Percentiles rank a stretch among this genome's conserved stretches.
Conservation (phyloP, 1,140 invertebrate species). For the Mactra quadrangularis region DNA sequence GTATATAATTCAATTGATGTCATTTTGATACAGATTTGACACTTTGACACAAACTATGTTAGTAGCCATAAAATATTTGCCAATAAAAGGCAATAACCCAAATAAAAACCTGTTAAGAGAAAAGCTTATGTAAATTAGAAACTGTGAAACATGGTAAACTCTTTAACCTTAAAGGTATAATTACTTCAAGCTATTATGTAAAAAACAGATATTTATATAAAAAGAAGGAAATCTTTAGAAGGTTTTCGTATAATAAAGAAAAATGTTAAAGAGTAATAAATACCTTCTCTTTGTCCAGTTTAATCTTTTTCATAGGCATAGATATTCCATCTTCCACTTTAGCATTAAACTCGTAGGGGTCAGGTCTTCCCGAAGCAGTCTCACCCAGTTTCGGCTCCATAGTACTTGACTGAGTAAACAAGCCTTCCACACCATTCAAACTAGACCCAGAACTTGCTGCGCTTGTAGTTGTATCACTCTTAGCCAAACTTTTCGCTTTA, state of each 20-base stretch:
- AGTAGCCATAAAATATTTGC: no score
- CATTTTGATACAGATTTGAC: no score
- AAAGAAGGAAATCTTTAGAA: no score
- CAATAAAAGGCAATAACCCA: no score
- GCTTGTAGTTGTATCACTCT: slow-evolving; percentile 8
- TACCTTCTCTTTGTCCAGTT: slow-evolving; percentile 81
- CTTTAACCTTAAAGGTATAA: no score
- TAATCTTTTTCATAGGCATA: slow-evolving; percentile 81
- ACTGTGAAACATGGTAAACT: no score
- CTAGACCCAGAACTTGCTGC: slow-evolving; percentile 20
- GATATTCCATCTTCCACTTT: slow-evolving; percentile 81
- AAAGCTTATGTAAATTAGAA: no score
- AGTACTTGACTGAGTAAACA: slow-evolving; percentile 61
- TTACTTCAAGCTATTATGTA: no score
- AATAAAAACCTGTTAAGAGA: no score
- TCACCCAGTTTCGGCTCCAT: slow-evolving; percentile 76
- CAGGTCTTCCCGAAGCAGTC: slow-evolving; percentile 69
- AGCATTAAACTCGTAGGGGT: slow-evolving; percentile 82
- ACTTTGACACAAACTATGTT: no score
- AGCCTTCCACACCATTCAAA: slow-evolving; percentile 61
- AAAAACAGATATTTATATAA: no score
- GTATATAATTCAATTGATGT: no score
- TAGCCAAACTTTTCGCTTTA: slow-evolving; percentile 61
- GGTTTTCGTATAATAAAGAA: neutral
- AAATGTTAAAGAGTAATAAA: slow-evolving; percentile 16